phyloP scores from a whole-genome alignment of 2,888 invertebrate genomes.

The Lucinisca nassula region DNA sequence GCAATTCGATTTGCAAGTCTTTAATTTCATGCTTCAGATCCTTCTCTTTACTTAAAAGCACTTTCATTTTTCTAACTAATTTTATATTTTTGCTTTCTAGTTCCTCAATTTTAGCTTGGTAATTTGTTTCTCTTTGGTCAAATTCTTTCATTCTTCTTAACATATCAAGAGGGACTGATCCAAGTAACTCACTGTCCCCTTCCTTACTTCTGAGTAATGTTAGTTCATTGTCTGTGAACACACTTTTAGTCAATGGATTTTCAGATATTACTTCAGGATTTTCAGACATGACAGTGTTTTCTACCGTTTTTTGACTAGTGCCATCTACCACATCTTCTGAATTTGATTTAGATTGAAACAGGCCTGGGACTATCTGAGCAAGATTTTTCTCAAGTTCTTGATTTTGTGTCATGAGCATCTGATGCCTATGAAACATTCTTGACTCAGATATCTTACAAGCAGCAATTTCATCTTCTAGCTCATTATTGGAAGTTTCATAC shows the following conservation, averaged over 20 bases:
- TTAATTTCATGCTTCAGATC: slow-evolving; percentile 69
- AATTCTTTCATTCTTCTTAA: slow-evolving; percentile 68
- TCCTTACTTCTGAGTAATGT: slow-evolving; percentile 56
- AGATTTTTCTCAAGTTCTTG: slow-evolving; percentile 68
- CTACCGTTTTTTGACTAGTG: slow-evolving; percentile 12
- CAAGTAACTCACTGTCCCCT: slow-evolving; percentile 57
- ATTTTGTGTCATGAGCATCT: slow-evolving; percentile 66
- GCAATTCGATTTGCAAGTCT: slow-evolving; percentile 59
- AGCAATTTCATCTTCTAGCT: slow-evolving; percentile 68
- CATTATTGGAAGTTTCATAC: slow-evolving; percentile 68
- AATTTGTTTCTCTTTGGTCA: slow-evolving; percentile 64
- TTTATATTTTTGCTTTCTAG: slow-evolving; percentile 60
- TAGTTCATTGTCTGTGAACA: slow-evolving; percentile 58
- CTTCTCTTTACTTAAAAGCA: slow-evolving; percentile 61
- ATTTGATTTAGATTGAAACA: slow-evolving; percentile 11
- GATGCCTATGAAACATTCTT: slow-evolving; percentile 70
- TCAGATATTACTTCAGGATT: slow-evolving; percentile 66
- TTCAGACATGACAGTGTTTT: slow-evolving; percentile 57
- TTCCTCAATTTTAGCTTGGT: slow-evolving; percentile 64
- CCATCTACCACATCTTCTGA: slow-evolving; percentile 11
- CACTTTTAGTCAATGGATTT: slow-evolving; percentile 61
- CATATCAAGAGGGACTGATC: slow-evolving; percentile 68
- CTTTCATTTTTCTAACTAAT: slow-evolving; percentile 61
- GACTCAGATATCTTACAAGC: slow-evolving; percentile 69
- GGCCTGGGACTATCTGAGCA: slow-evolving; percentile 41